Evolutionary conservation across 2,888 invertebrate genomes (phyloP).

Genomic region (Crepidodera aurea): DNA sequence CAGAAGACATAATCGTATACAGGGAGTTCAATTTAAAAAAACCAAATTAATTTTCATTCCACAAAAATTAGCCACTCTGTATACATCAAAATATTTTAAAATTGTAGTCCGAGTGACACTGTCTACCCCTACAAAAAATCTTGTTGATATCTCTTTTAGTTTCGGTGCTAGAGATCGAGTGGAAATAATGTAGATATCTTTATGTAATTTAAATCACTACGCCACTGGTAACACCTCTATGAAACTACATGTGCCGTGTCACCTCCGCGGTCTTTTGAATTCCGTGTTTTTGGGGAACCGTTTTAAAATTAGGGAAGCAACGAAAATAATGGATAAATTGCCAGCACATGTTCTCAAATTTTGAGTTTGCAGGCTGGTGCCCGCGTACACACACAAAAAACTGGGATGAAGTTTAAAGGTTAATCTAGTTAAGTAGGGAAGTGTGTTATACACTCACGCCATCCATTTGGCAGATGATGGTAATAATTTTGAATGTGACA

Average conservation of each 20-base stretch:
- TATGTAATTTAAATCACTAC: background rate
- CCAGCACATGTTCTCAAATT: slow-evolving; percentile 43
- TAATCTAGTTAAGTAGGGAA: slow-evolving; percentile 51
- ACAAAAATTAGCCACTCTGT: no score
- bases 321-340: slow-evolving; percentile 41
- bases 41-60: no score
- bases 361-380: slow-evolving; percentile 32
- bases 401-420: slow-evolving; percentile 48
- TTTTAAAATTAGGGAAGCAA: slow-evolving; percentile 45
- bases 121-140: no score
- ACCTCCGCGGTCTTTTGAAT: slow-evolving; percentile 38
- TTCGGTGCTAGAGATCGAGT: no score
- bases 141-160: no score
- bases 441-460: slow-evolving; percentile 43
- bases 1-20: no score
- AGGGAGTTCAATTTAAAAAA: no score
- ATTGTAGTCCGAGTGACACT: no score
- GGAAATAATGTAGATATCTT: no score
- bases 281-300: slow-evolving; percentile 43
- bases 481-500: slow-evolving; percentile 27
- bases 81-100: no score
- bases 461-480: slow-evolving; percentile 16
- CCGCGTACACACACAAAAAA: slow-evolving; percentile 41
- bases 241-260: slow-evolving; percentile 40
- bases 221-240: slow-evolving; percentile 23